phyloP scores from a whole-genome alignment of 1,140 invertebrate genomes.

The Dysdera silvatica region DNA sequence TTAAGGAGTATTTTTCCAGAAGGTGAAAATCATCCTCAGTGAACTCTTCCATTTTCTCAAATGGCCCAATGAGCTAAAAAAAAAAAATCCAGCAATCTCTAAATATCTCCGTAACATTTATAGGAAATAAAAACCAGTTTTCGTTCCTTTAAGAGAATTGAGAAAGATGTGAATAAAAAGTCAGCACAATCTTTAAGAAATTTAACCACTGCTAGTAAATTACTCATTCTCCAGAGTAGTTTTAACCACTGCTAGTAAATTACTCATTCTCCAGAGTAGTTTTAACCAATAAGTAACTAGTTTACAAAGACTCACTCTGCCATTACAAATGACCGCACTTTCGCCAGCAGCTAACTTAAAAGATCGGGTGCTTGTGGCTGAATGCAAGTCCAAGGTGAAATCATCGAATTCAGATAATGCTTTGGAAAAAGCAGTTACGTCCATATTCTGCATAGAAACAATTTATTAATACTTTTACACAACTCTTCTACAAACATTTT shows the following conservation, averaged over 20 bases:
- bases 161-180: too few species aligned
- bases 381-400: conserved; percentile 39
- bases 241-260: too few species aligned
- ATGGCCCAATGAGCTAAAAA: conserved; percentile 60
- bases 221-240: too few species aligned
- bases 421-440: conserved; percentile 33
- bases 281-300: too few species aligned
- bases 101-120: too few species aligned
- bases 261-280: too few species aligned
- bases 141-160: too few species aligned
- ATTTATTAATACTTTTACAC: not conserved
- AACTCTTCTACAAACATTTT: too few species aligned
- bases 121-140: too few species aligned
- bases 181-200: too few species aligned
- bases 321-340: conserved; percentile 74
- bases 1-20: conserved; percentile 69
- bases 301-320: conserved; percentile 52
- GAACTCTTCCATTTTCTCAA: conserved; percentile 67
- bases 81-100: too few species aligned
- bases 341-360: conserved; percentile 49
- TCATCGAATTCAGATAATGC: conserved; percentile 30
- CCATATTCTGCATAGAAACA: conserved; percentile 38
- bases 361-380: conserved; percentile 48
- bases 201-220: too few species aligned
- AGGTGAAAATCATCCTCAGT: conserved; percentile 83